These are phyloP conservation scores for Maconellicoccus hirsutus DNA, from an alignment of 1,140 invertebrate species.

Conservation along the genomic window DNA sequence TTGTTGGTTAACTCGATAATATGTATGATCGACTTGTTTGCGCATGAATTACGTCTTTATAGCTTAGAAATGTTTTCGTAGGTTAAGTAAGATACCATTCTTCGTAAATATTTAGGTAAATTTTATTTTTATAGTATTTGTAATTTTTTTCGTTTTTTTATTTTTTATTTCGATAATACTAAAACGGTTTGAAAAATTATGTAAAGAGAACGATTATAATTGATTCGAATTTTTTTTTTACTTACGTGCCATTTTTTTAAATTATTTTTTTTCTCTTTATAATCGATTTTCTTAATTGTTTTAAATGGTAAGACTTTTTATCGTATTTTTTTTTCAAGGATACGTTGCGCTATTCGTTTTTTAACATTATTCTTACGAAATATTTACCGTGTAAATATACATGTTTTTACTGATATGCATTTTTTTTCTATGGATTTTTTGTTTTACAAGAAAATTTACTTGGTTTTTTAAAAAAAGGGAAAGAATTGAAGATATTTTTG, in stretches of 20 bases:
- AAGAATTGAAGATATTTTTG: too few relatives aligned
- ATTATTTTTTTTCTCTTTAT: not conserved
- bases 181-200: not conserved
- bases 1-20: too few relatives aligned
- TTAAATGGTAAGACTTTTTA: not conserved
- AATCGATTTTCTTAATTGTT: not conserved
- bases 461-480: too few relatives aligned
- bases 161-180: not conserved
- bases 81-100: too few relatives aligned
- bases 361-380: not conserved
- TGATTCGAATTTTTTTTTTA: not conserved
- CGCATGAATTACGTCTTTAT: too few relatives aligned
- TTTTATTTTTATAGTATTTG: not conserved
- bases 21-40: too few relatives aligned
- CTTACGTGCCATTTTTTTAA: constrained; percentile 5
- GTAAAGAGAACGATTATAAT: not conserved
- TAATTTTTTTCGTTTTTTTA: not conserved
- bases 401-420: constrained; percentile 2
- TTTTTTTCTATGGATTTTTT: too few relatives aligned
- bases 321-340: not conserved
- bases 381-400: constrained; percentile 9
- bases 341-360: not conserved
- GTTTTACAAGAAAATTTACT: too few relatives aligned
- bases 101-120: too few relatives aligned
- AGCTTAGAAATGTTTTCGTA: too few relatives aligned